Percentiles rank a stretch among this genome's conserved stretches.
Evolutionary conservation across 1,140 invertebrate genomes (phyloP).

Genomic region (Dendrolimus kikuchii): DNA sequence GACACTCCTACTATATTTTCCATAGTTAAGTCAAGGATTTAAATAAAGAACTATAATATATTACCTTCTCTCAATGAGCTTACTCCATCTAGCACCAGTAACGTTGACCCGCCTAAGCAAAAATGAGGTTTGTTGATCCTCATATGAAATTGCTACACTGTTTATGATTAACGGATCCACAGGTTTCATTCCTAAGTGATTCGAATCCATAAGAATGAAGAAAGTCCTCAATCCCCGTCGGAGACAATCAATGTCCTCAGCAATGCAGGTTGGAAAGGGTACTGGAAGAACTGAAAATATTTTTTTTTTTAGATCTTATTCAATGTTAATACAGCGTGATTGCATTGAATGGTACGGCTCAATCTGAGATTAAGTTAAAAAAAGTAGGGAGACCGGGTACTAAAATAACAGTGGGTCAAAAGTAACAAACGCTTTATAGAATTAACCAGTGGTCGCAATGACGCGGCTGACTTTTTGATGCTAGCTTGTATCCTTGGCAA

Average conservation of each 20-base stretch:
- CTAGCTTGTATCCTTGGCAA: too few species aligned
- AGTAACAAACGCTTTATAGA: too few species aligned
- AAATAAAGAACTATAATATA: background rate
- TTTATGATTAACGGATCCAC: slow-evolving; percentile 44
- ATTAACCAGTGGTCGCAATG: too few species aligned
- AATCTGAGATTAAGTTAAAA: too few species aligned
- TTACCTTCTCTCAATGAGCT: slow-evolving; percentile 46
- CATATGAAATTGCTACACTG: slow-evolving; percentile 43
- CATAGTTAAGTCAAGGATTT: background rate
- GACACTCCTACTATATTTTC: too few species aligned
- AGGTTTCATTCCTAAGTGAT: slow-evolving; percentile 47
- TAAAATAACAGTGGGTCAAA: too few species aligned
- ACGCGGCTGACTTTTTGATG: too few species aligned
- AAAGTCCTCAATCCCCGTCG: slow-evolving; percentile 55
- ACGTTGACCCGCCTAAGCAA: slow-evolving; percentile 51
- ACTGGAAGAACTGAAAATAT: slow-evolving; percentile 24
- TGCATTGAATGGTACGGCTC: too few species aligned
- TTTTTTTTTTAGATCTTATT: too few species aligned
- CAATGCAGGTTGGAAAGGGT: slow-evolving; percentile 50
- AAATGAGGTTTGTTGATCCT: slow-evolving; percentile 43
- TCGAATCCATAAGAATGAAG: slow-evolving; percentile 53
- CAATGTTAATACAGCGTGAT: too few species aligned
- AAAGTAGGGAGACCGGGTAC: too few species aligned
- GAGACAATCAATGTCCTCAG: slow-evolving; percentile 45
- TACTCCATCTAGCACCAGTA: slow-evolving; percentile 53